Evolutionary conservation across 1,140 invertebrate species (phyloP), one percentile per base, ranked within the genome.

Genomic region (Meloidogyne exigua): DNA sequence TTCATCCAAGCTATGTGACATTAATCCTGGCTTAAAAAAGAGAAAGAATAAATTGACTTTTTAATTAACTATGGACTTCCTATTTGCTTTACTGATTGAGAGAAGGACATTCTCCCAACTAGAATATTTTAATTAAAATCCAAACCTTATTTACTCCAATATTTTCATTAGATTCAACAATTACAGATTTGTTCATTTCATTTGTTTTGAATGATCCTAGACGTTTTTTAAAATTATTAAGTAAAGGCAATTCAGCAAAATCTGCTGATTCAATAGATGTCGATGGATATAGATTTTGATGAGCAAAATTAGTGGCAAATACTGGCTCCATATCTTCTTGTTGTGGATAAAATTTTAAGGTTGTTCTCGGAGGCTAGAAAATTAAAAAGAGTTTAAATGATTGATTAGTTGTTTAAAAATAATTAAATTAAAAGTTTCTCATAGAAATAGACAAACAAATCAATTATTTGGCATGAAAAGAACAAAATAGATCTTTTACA

Each of bases 1-100:
- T 18, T 65, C 65, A 28, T 73, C 72, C 13, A 73, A 62, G n/a
- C 72, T 73, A n/a, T 73, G 72, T 36, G 72, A 73, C 72, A 73
- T 73, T 73, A 73, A 39, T 23, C 72, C 57, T n/a, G 49, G 49
- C 72, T 73, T 23, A 64, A 64, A 42, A 25, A 9, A 42, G 15
- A 2, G 18, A 69, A 25, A 11, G 9, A 15, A 3, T 69, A 23
- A 15, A 13, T 26, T 32, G 2, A 11, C 32, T n/a, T n/a, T n/a
- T n/a, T n/a, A n/a, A n/a, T n/a, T n/a, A n/a, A n/a, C n/a, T n/a
- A n/a, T n/a, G n/a, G n/a, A n/a, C n/a, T n/a, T n/a, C n/a, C n/a
- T n/a, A n/a, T n/a, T n/a, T n/a, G n/a, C n/a, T n/a, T n/a, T n/a
- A n/a, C n/a, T n/a, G n/a, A n/a, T n/a, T n/a, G n/a, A n/a, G n/a